These are phyloP conservation scores for Sitta europaea DNA, from an alignment of 2,113 vertebrate genomes.

Conservation along the genomic window DNA sequence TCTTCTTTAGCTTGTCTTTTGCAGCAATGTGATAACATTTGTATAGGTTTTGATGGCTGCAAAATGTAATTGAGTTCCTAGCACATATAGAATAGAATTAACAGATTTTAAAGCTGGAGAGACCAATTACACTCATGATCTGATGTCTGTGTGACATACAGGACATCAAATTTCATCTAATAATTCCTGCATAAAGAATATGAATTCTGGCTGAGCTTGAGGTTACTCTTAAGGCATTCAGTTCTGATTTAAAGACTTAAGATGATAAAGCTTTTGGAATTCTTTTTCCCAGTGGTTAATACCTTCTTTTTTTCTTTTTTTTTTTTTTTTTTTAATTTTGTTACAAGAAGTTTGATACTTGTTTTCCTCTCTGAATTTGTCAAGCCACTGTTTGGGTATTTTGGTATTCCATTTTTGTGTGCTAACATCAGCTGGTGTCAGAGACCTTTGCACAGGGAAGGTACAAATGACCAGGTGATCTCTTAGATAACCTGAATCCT, in stretches of 20 bases:
- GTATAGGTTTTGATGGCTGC: neutral
- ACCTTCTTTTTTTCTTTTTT: too few species aligned
- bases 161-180: neutral
- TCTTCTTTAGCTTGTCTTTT: neutral
- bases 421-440: neutral
- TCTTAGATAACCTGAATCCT: neutral
- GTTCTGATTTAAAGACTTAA: neutral
- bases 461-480: neutral
- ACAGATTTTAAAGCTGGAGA: constrained; percentile 7
- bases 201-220: neutral
- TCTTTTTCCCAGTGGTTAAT: neutral
- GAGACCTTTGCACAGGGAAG: neutral
- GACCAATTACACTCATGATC: neutral
- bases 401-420: neutral
- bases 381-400: neutral
- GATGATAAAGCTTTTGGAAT: neutral
- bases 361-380: neutral
- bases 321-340: neutral
- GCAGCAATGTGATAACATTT: neutral
- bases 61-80: neutral
- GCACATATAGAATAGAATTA: neutral
- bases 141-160: neutral
- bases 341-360: neutral
- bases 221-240: neutral
- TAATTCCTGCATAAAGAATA: neutral